Evolutionary conservation across 2,888 invertebrate genomes (phyloP), one percentile per base, ranked within the genome.

Genomic region (Heliconius erato): DNA sequence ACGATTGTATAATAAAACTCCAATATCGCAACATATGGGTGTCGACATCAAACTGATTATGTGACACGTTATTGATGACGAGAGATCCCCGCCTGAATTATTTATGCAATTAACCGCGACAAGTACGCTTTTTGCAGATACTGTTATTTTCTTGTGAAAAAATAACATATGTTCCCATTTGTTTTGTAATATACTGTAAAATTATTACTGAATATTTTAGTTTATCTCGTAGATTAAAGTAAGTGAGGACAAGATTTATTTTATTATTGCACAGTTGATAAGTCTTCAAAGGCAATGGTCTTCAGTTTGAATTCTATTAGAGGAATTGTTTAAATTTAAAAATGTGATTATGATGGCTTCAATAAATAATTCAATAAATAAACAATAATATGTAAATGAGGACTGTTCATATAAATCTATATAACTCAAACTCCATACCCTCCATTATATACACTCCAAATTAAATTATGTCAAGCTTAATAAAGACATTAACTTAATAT

Each of bases 61-160:
- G 67, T 79, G 71, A 69, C 76, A 74, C 77, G 81, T 83, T 83
- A 83, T 84, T 84, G 85, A 84, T 82, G 85, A 82, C 83, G 81
- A 74, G 80, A 78, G 85, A 85, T 71, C 81, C 81, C 68, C 82
- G 81, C 83, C 83, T 86, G 86, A 86, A 86, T 86, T 86, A 86
- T 86, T 86, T 86, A 86, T 86, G 84, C 86, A 85, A 86, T 86
- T 86, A 86, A 80, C 80, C 76, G 83, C 80, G 84, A 85, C 84
- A 80, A 82, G 77, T 74, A 84, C 81, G 84, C 83, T 85, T 86
- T 81, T 85, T 84, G 82, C 82, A 63, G 40, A 59, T 40, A 81
- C 78, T 44, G 78, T 78, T 78, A 78, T 68, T 78, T 78, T 78
- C 65, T 78, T 65, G 44, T n/a, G 65, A 78, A 78, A 69, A 78